Evolutionary conservation across 2,888 invertebrate genomes (phyloP), one percentile per base, ranked within the genome.

Genomic region (Norana najaformis): DNA sequence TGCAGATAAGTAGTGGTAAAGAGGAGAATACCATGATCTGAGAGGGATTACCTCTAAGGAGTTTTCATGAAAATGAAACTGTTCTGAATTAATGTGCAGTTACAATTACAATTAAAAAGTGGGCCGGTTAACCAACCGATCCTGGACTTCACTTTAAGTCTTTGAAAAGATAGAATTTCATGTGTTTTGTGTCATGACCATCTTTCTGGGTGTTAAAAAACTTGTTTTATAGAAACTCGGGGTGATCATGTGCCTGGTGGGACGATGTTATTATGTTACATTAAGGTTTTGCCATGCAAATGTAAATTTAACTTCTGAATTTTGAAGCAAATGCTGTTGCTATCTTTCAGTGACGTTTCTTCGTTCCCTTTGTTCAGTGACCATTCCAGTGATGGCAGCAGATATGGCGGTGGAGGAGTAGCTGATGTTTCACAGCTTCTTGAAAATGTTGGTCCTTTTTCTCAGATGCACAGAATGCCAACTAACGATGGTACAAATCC

Each of bases 371-470:
- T 69, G 69, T 69, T 69, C n/a, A 69, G 69, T n/a, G 69, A 69
- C 30, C 69, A 30, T 69, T n/a, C 69, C 69, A 69, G 11, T 69
- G n/a, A 69, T 69, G 69, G 69, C 30, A 69, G 69, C 69, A 69
- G 69, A 69, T 69, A n/a, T n/a, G 13, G 47, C 2, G n/a, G 69
- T 69, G 69, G 69, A 69, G 69, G n/a, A 69, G 69, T n/a, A 69
- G 30, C n/a, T 69, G 69, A 69, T 69, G 69, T n/a, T n/a, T 69
- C 69, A 69, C 69, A 69, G 30, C 69, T n/a, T 69, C 30, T 69
- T 69, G 69, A n/a, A 69, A 69, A 69, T 69, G 69, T n/a, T 69
- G 69, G 69, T 69, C 69, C 69, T 69, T 69, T 69, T 69, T 69
- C 30, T n/a, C 69, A 69, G 69, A 69, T 69, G 69, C 69, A 69